These are phyloP conservation scores for Polydrusus tereticollis DNA, from an alignment of 2,888 invertebrate species.

Conservation along the genomic window DNA sequence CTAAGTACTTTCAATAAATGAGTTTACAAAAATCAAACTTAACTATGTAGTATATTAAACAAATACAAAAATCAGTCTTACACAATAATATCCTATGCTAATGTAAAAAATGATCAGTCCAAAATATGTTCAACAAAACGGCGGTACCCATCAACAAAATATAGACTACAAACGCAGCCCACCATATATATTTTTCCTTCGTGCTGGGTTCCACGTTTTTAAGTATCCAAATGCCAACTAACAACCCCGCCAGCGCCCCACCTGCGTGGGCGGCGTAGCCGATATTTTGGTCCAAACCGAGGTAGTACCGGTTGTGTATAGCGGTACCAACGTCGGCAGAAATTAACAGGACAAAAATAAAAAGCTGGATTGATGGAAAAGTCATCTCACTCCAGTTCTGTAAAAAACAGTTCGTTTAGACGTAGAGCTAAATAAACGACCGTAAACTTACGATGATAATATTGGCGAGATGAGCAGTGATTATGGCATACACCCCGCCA, in stretches of 20 bases:
- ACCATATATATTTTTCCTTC: slow-evolving; percentile 75
- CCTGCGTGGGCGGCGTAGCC: slow-evolving; percentile 94
- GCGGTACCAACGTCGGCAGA: slow-evolving; percentile 89
- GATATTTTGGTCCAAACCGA: slow-evolving; percentile 78
- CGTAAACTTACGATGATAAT: slow-evolving; percentile 81
- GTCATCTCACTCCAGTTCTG: slow-evolving; percentile 89
- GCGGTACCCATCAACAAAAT: slow-evolving; percentile 76
- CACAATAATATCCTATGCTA: neutral
- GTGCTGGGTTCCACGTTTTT: slow-evolving; percentile 73
- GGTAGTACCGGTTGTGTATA: slow-evolving; percentile 85
- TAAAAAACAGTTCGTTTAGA: slow-evolving; percentile 57
- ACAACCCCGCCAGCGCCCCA: slow-evolving; percentile 86
- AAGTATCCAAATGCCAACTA: slow-evolving; percentile 76
- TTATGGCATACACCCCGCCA: slow-evolving; percentile 94
- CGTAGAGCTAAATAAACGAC: neutral
- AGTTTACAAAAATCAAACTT: too few species aligned
- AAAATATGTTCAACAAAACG: slow-evolving; percentile 55
- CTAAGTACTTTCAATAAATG: too few species aligned
- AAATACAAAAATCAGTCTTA: neutral
- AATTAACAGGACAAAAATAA: slow-evolving; percentile 84
- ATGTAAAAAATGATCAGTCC: slow-evolving; percentile 41
- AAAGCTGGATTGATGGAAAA: slow-evolving; percentile 87
- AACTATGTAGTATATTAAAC: too few species aligned
- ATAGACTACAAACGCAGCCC: slow-evolving; percentile 80
- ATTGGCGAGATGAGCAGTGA: slow-evolving; percentile 93